Percentiles rank a stretch among this genome's conserved stretches.
Conservation (phyloP, 2,797 vertebrate species). For the Pogonophryne albipinna region DNA sequence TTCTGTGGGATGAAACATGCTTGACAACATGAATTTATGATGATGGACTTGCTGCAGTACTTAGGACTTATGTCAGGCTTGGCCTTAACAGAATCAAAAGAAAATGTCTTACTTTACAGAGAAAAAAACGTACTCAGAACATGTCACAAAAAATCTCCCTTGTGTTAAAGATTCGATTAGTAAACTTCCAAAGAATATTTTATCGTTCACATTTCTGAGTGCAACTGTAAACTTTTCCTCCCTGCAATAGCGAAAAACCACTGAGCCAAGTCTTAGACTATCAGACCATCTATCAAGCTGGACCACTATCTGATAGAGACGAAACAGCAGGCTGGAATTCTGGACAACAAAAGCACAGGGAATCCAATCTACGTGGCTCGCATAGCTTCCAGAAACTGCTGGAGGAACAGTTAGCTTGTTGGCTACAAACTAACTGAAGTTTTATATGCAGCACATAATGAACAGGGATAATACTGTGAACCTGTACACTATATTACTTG, state of each 20-base stretch:
- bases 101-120: neutral
- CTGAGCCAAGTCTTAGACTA: conserved; percentile 33
- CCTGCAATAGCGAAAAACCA: neutral
- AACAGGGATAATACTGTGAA: conserved; percentile 19
- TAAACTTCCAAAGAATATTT: neutral
- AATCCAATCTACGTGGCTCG: conserved; percentile 80
- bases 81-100: neutral
- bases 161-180: neutral
- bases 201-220: conserved; percentile 6
- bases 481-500: conserved; percentile 19
- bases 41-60: neutral
- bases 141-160: neutral
- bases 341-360: conserved; percentile 66
- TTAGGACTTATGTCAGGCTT: neutral
- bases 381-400: conserved; percentile 40
- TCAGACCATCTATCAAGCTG: neutral
- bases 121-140: neutral
- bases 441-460: conserved; percentile 4
- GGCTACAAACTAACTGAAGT: conserved; percentile 19
- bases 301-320: conserved; percentile 31
- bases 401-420: conserved; percentile 29
- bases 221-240: neutral
- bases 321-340: conserved; percentile 58
- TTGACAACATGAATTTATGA: conserved; percentile 32
- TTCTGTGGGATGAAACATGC: conserved; percentile 4